These are phyloP conservation scores for Sus scrofa DNA, from an alignment of 2,113 vertebrate species.

Conservation along the genomic window DNA sequence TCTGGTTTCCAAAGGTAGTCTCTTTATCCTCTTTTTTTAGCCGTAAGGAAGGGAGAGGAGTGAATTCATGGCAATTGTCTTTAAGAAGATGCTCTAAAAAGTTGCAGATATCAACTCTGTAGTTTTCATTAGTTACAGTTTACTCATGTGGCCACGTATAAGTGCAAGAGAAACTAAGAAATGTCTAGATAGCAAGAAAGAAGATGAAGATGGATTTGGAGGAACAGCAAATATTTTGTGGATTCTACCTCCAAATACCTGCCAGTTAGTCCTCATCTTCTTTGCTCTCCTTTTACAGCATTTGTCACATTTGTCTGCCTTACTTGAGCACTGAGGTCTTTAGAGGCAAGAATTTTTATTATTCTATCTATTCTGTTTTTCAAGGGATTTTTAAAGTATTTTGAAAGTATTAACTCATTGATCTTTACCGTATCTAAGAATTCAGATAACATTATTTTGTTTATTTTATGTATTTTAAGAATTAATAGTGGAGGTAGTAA, in stretches of 20 bases:
- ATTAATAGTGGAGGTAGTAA: not conserved
- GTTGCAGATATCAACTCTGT: not conserved
- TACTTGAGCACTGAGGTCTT: not conserved
- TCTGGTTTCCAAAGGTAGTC: not conserved
- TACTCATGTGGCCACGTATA: not conserved
- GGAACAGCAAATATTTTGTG: not conserved
- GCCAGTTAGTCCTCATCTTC: not conserved
- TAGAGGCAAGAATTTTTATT: slow-evolving; percentile 18
- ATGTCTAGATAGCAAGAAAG: not conserved
- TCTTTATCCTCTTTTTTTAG: not conserved
- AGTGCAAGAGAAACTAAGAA: not conserved
- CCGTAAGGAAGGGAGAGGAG: not conserved
- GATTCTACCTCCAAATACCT: not conserved
- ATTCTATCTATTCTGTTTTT: not conserved
- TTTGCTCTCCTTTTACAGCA: not conserved
- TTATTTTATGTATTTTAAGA: slow-evolving; percentile 12
- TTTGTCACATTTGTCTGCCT: not conserved
- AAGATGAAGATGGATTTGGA: not conserved
- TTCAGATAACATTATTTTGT: not conserved
- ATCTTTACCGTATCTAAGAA: not conserved
- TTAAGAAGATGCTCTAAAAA: not conserved
- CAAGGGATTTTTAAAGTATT: slow-evolving; percentile 3
- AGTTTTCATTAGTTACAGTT: not conserved
- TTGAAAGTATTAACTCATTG: slow-evolving; percentile 13
- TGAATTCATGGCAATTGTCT: not conserved